Evolutionary conservation across 2,888 invertebrate genomes (phyloP), one percentile per base, ranked within the genome.

Genomic region (Drosophila borealis): DNA sequence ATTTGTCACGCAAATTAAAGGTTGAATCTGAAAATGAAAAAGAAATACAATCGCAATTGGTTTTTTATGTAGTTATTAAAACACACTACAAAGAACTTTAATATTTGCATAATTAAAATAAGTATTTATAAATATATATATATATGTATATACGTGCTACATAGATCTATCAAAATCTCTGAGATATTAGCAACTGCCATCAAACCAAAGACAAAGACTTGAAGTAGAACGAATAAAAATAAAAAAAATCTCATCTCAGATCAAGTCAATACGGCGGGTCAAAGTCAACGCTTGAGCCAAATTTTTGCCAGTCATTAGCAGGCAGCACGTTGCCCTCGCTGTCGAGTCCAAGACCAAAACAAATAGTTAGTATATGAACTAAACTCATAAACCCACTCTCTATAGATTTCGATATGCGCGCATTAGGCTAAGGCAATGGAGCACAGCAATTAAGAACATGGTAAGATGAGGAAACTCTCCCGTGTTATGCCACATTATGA

Each of bases 221-320:
- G 29, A 71, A 46, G 74, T 86, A 81, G 81, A 81, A 81, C 68
- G 81, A 81, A 81, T 65, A 78, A 62, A 77, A 59, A 42, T 4
- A 44, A 19, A 8, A 54, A 53, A 64, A 50, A 61, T 41, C 21
- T 19, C 49, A 63, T 29, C 14, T 50, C 6, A 71, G 61, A 53
- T 78, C 71, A 71, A 74, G 56, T 76, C 66, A 56, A 71, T 70
- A 68, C 83, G 77, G 70, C 79, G 78, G 89, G 89, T 88, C 88
- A 88, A 88, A 89, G 88, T 81, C 88, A 76, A 72, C 63, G 70
- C 68, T 66, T 71, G 76, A 71, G 62, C 68, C 68, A 71, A 76
- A 72, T 77, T 72, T 72, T 73, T 74, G 81, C 78, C 67, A 75
- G 87, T 86, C 85, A 86, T 86, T 86, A 78, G 71, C 64, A 51